These are phyloP conservation scores for Todiramphus chloris DNA, from an alignment of 2,113 vertebrate genomes.

Conservation along the genomic window DNA sequence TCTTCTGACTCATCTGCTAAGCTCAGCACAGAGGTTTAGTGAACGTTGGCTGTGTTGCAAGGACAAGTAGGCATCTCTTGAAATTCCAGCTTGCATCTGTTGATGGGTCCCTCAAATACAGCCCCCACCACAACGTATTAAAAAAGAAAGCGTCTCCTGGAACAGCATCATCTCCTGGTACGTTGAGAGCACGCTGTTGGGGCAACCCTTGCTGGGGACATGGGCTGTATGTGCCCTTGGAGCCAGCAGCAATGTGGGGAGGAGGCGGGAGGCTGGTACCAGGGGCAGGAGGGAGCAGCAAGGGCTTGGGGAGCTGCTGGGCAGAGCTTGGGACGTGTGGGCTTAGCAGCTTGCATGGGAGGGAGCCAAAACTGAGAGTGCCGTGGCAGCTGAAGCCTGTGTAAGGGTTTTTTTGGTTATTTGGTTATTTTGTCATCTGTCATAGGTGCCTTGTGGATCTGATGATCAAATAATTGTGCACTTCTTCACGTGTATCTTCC, in stretches of 20 bases:
- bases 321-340: fast-evolving
- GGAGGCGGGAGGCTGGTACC: not conserved
- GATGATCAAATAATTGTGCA: not conserved
- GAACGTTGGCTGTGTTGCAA: not conserved
- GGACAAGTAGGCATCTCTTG: not conserved
- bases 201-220: not conserved
- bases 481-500: not conserved
- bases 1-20: not conserved
- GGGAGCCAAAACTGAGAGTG: not conserved
- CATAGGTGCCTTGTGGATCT: not conserved
- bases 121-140: not conserved
- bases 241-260: not conserved
- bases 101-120: not conserved
- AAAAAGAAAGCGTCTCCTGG: not conserved
- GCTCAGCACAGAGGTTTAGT: not conserved
- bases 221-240: not conserved
- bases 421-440: not conserved
- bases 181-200: not conserved
- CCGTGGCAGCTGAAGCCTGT: not conserved
- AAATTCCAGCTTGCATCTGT: not conserved
- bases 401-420: not conserved
- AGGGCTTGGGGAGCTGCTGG: not conserved
- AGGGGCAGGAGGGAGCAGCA: fast-evolving
- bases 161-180: not conserved
- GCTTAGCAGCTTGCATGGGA: not conserved